Percentiles rank a stretch among this genome's conserved stretches.
These are phyloP conservation scores for Semibalanus balanoides DNA, from an alignment of 1,140 invertebrate genomes.

Conservation along the genomic window DNA sequence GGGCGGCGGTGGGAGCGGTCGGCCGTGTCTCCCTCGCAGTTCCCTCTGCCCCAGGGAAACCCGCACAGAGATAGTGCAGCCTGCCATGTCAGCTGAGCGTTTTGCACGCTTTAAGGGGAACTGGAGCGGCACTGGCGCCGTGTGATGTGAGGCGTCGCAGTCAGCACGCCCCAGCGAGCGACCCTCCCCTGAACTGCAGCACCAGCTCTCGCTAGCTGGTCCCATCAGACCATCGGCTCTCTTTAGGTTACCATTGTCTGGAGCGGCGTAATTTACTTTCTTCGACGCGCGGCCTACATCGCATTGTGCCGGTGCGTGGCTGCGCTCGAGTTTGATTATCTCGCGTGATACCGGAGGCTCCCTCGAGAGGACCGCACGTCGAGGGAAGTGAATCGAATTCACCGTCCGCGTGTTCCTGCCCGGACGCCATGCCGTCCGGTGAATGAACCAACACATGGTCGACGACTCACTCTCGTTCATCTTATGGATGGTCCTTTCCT, in stretches of 20 bases:
- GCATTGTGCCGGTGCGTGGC: not conserved
- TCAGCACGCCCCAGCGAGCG: too few species aligned
- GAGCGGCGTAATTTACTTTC: not conserved
- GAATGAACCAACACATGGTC: not conserved
- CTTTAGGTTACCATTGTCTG: not conserved
- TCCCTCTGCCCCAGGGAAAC: not conserved
- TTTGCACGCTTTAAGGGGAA: not conserved
- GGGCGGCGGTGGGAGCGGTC: too few species aligned
- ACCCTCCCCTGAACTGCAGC: too few species aligned
- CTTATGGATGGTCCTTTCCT: not conserved
- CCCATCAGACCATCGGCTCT: not conserved
- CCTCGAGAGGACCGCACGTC: too few species aligned
- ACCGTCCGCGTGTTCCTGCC: not conserved
- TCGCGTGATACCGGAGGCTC: not conserved
- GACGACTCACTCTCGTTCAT: not conserved
- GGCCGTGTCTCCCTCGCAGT: too few species aligned
- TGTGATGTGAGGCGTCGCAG: not conserved
- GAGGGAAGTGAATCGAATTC: too few species aligned
- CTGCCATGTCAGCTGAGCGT: not conserved
- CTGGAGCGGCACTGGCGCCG: not conserved
- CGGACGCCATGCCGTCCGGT: not conserved
- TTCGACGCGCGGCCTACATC: not conserved
- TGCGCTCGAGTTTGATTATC: not conserved
- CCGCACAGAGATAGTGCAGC: too few species aligned
- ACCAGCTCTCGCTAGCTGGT: not conserved